A percentile compares a stretch with the other conserved stretches of the same genome.
phyloP scores from a whole-genome alignment of 92 coral and sea anemone genomes.

The Phenganax marumi region DNA sequence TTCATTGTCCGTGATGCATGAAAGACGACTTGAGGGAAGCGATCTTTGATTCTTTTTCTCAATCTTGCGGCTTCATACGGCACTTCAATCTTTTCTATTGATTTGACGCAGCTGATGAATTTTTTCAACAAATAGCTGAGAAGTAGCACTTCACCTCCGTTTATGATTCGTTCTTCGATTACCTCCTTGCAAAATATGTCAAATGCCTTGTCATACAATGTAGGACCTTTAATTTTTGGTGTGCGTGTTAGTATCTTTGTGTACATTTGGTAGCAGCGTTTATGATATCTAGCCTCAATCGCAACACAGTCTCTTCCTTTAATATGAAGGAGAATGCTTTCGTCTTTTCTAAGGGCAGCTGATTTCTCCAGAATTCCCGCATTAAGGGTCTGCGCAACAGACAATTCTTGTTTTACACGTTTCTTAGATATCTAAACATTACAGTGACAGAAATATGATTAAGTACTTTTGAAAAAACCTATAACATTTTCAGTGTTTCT shows the following conservation, averaged over 20 bases:
- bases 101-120: background rate
- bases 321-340: background rate
- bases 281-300: background rate
- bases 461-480: no score
- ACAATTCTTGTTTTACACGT: background rate
- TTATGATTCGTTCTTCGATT: background rate
- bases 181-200: constrained; percentile 3
- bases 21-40: background rate
- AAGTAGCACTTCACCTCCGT: background rate
- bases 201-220: constrained; percentile 12
- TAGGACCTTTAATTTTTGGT: background rate
- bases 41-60: background rate
- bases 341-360: background rate
- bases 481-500: no score
- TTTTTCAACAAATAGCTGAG: background rate
- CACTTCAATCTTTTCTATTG: background rate
- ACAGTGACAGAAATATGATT: no score
- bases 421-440: background rate
- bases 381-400: background rate
- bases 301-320: background rate
- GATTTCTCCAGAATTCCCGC: background rate
- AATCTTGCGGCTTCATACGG: background rate
- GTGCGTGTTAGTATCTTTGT: background rate
- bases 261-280: constrained; percentile 3
- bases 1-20: background rate